A percentile compares a stretch with the other conserved stretches of the same genome.
These are phyloP conservation scores for Phylloscopus whistleri DNA, from an alignment of 2,113 vertebrate species.

Conservation along the genomic window DNA sequence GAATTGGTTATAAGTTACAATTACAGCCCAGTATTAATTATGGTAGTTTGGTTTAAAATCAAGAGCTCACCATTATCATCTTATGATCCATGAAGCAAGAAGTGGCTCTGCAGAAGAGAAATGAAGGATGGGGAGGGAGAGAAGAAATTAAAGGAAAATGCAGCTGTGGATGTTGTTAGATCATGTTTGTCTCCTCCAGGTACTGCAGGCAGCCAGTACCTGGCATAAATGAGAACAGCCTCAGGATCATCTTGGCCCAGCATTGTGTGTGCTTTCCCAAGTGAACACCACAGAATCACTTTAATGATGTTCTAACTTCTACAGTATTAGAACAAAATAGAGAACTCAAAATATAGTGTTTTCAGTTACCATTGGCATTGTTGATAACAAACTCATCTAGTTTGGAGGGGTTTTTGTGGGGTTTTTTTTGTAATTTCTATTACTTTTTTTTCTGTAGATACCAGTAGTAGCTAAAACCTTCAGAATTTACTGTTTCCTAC, in stretches of 20 bases:
- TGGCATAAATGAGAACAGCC: background rate
- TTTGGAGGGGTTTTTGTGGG: fast-evolving
- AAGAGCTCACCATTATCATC: background rate
- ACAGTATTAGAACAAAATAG: background rate
- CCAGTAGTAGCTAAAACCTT: background rate
- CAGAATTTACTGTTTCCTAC: background rate
- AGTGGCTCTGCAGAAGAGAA: background rate
- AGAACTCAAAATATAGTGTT: background rate
- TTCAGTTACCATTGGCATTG: background rate
- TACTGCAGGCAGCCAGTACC: background rate
- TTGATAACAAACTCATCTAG: background rate
- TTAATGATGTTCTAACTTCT: background rate
- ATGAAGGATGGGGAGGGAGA: background rate
- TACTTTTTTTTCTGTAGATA: background rate
- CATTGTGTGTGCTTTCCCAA: background rate
- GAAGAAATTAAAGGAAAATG: background rate
- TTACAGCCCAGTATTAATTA: background rate
- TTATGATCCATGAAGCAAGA: background rate
- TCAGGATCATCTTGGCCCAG: background rate
- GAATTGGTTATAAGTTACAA: background rate
- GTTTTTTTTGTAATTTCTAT: background rate
- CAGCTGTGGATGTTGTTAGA: background rate
- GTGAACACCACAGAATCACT: background rate
- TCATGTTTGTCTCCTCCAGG: background rate
- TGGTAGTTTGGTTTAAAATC: background rate